Evolutionary conservation across 2,888 invertebrate genomes (phyloP).

Genomic region (Cenopis cana): DNA sequence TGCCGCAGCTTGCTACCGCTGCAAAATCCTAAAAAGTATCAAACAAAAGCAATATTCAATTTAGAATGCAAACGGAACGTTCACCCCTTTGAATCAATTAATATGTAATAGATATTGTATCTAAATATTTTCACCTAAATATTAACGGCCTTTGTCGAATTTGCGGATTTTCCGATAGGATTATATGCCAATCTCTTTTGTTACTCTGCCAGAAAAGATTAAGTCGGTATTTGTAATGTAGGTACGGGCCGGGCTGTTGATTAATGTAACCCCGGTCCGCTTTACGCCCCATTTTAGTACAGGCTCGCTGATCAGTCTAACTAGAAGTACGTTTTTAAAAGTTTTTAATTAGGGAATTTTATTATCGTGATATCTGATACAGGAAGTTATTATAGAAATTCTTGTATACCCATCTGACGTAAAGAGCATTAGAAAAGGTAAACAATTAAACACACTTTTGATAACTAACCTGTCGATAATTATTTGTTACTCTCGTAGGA

Average conservation of each 20-base stretch:
- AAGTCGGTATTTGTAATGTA: slow-evolving; percentile 42
- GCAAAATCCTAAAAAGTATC: slow-evolving; percentile 43
- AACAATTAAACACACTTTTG: neutral
- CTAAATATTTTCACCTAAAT: slow-evolving; percentile 61
- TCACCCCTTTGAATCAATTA: slow-evolving; percentile 55
- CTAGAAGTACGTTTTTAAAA: slow-evolving; percentile 12
- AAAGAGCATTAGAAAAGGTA: neutral
- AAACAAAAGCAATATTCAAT: slow-evolving; percentile 48
- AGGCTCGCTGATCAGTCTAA: slow-evolving; percentile 23
- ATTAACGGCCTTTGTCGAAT: slow-evolving; percentile 54
- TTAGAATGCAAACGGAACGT: slow-evolving; percentile 50
- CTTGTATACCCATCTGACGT: no score
- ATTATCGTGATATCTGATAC: neutral
- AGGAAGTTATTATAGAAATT: no score
- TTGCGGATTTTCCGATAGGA: slow-evolving; percentile 65
- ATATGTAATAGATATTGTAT: slow-evolving; percentile 59
- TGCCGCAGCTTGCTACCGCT: slow-evolving; percentile 32
- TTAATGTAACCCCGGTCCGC: slow-evolving; percentile 34
- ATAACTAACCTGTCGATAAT: neutral
- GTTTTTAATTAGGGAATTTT: neutral
- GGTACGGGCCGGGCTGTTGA: slow-evolving; percentile 35
- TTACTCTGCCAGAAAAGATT: slow-evolving; percentile 67
- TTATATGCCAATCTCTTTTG: slow-evolving; percentile 72
- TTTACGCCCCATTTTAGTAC: slow-evolving; percentile 31
- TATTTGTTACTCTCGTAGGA: neutral